phyloP scores from a whole-genome alignment of 2,888 invertebrate genomes.

The Perizoma flavofasciatum region DNA sequence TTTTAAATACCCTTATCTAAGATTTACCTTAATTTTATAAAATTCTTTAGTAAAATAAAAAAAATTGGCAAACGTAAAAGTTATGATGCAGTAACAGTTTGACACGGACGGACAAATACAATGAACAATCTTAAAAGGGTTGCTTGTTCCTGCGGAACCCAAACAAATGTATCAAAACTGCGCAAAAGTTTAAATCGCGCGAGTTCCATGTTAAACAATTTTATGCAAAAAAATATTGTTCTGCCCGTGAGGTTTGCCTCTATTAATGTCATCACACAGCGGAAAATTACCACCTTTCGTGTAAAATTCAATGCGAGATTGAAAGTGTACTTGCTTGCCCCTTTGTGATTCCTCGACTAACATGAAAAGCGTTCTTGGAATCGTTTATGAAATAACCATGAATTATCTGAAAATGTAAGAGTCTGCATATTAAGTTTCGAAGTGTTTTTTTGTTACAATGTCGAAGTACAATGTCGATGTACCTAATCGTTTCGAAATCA shows the following conservation, averaged over 20 bases:
- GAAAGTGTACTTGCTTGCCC: conserved; percentile 62
- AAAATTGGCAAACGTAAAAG: too few relatives aligned
- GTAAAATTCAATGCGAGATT: conserved; percentile 75
- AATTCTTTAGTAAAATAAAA: too few relatives aligned
- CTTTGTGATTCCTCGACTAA: conserved; percentile 61
- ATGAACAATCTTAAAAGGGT: too few relatives aligned
- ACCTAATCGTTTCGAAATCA: too few relatives aligned
- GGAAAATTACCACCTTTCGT: conserved; percentile 79
- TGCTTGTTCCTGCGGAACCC: too few relatives aligned
- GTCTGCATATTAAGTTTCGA: too few relatives aligned
- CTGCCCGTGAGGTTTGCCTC: conserved; percentile 55
- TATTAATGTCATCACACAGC: conserved; percentile 76
- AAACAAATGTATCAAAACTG: conserved; percentile 36
- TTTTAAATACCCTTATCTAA: too few relatives aligned
- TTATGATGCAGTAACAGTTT: too few relatives aligned
- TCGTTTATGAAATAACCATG: conserved; percentile 62
- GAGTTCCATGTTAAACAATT: conserved; percentile 63
- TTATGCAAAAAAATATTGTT: conserved; percentile 68
- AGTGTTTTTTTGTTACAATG: too few relatives aligned
- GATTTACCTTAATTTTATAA: too few relatives aligned
- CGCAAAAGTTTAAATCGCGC: conserved; percentile 57
- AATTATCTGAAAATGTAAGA: conserved; percentile 65
- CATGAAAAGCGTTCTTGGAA: conserved; percentile 57
- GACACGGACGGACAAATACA: too few relatives aligned
- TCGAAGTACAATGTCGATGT: too few relatives aligned